A percentile compares a stretch with the other conserved stretches of the same genome.
These are phyloP conservation scores for Platyrinchus mystaceus DNA, from an alignment of 2,797 vertebrate species.

Conservation along the genomic window DNA sequence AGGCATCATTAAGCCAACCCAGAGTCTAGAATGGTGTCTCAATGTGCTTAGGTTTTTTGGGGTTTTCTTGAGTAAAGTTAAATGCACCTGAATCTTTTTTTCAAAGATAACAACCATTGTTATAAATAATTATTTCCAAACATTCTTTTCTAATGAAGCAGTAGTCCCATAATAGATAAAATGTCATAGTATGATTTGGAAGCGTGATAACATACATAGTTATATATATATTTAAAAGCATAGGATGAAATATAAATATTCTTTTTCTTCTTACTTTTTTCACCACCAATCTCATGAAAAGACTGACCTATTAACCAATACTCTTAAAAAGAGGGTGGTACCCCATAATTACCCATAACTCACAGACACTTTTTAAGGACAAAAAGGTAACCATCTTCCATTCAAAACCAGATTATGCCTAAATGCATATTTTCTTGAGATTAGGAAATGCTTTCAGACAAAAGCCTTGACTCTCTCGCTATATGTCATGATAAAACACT, in stretches of 20 bases:
- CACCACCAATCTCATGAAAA: background rate
- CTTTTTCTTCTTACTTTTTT: background rate
- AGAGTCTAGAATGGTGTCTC: background rate
- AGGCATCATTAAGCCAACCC: background rate
- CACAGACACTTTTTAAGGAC: background rate
- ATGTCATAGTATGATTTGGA: background rate
- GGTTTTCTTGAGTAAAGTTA: background rate
- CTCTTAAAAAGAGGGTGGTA: background rate
- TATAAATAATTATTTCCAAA: background rate
- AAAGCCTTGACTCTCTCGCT: background rate
- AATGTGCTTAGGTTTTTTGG: background rate
- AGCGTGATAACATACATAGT: background rate
- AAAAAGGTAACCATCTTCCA: background rate
- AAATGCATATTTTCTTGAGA: background rate
- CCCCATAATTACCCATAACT: background rate
- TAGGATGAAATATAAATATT: background rate
- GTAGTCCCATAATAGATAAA: background rate
- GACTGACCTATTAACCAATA: background rate
- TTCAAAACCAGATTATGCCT: background rate
- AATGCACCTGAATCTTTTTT: background rate
- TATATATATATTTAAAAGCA: background rate
- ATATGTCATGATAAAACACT: fast-evolving
- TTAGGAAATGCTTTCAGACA: background rate
- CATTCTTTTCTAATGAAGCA: background rate
- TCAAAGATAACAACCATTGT: background rate